These are phyloP conservation scores for Chalcis sispes DNA, from an alignment of 2,888 invertebrate species.

Conservation along the genomic window DNA sequence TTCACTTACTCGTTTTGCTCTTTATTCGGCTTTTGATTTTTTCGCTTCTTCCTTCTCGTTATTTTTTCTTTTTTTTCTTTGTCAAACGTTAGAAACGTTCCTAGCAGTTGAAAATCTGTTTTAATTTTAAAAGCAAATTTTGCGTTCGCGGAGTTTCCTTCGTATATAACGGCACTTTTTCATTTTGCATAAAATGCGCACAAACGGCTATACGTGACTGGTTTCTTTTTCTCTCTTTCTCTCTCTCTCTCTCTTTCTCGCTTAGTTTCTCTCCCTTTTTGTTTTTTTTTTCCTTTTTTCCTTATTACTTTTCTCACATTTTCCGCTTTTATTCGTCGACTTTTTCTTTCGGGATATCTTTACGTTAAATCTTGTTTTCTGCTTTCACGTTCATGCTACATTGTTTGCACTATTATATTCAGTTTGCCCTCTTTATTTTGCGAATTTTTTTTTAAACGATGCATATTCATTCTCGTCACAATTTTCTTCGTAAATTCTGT, in stretches of 20 bases:
- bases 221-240: background rate
- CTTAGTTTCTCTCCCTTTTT: constrained; percentile 55
- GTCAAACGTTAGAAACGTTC: background rate
- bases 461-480: constrained; percentile 37
- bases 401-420: constrained; percentile 33
- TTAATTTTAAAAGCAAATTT: constrained; percentile 19
- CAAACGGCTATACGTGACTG: too few species aligned
- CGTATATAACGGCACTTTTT: constrained; percentile 12
- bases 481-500: constrained; percentile 14
- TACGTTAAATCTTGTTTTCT: constrained; percentile 28
- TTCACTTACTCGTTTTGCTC: constrained; percentile 6
- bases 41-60: background rate
- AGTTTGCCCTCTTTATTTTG: constrained; percentile 17
- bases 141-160: constrained; percentile 12
- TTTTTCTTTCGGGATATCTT: constrained; percentile 29
- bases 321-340: constrained; percentile 58
- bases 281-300: background rate
- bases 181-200: constrained; percentile 20
- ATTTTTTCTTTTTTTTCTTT: background rate
- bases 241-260: constrained; percentile 52
- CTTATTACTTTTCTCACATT: constrained; percentile 44
- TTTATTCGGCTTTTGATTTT: background rate
- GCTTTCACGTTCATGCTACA: constrained; percentile 15
- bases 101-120: background rate
- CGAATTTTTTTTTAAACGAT: constrained; percentile 18